A percentile compares a stretch with the other conserved stretches of the same genome.
Evolutionary conservation across 1,140 invertebrate genomes (phyloP).

Genomic region (Lysiphlebus fabarum): DNA sequence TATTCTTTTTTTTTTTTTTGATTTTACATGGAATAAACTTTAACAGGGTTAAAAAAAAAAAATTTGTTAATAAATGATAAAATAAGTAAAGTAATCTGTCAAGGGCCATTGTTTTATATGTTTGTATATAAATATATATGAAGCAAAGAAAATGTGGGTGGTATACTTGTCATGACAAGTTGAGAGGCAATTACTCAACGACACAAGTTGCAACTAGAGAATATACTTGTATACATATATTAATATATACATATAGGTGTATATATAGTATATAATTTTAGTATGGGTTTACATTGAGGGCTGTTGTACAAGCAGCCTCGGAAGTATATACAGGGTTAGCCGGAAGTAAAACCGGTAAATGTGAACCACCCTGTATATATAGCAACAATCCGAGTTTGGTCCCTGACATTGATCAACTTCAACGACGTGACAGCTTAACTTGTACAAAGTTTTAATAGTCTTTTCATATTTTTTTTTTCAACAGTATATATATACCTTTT

Average conservation of each 20-base stretch:
- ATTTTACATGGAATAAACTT: too few species aligned
- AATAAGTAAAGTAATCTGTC: slow-evolving; percentile 10
- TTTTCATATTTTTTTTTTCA: too few species aligned
- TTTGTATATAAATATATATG: too few species aligned
- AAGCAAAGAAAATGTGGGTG: not conserved
- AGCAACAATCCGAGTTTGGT: not conserved
- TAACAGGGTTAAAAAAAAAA: not conserved
- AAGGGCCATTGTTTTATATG: not conserved
- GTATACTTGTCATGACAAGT: slow-evolving; percentile 18
- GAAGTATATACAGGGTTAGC: slow-evolving; percentile 28
- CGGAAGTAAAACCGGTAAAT: slow-evolving; percentile 26
- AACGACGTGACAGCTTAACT: too few species aligned
- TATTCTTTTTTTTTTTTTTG: slow-evolving; percentile 6
- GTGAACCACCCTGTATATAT: slow-evolving; percentile 16
- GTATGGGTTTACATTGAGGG: slow-evolving; percentile 5
- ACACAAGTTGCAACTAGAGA: not conserved
- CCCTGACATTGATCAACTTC: too few species aligned
- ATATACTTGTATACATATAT: slow-evolving; percentile 2
- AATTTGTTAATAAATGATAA: not conserved
- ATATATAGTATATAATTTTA: too few species aligned
- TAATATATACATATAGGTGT: too few species aligned
- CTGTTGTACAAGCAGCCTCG: slow-evolving; percentile 16
- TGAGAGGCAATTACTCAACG: slow-evolving; percentile 23
- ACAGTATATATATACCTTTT: too few species aligned
- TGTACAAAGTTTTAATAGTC: too few species aligned